Evolutionary conservation across 2,888 invertebrate species (phyloP), one percentile per base, ranked within the genome.

Genomic region (Atrina japonica): DNA sequence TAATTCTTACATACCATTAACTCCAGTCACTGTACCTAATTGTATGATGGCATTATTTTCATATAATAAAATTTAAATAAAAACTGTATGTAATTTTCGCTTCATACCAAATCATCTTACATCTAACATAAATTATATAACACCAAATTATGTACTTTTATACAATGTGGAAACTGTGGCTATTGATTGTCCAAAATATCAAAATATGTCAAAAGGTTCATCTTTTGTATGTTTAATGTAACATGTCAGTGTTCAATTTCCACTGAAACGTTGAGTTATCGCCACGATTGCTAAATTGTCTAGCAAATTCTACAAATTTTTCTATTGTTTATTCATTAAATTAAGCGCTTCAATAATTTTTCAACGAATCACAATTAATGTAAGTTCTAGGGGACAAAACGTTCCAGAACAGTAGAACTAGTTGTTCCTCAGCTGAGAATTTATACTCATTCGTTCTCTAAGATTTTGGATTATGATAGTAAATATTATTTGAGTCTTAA

Each of bases 401-500:
- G 11, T 64, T 64, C 45, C 25, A 35, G 43, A 9, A 58, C n/a
- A 25, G 16, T 59, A 1, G 18, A 63, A n/a, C 18, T 69, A 7
- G 27, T 49, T 40, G n/a, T 72, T 3, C 70, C 75, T 50, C 11
- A 63, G 7, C 66, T 75, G 30, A 61, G 65, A 53, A 23, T 74
- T 9, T 73, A 59, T 35, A 68, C 63, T 29, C 73, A 73, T 47
- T 45, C 55, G 18, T 55, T 68, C 27, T 25, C 27, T 21, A 7
- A 56, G 14, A 47, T 61, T 27, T 45, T 69, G 18, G 70, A 58
- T 3, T 52, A 50, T 40, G 70, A 73, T 49, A 30, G 14, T 23
- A 65, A 65, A 56, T 35, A 67, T n/a, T 74, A 74, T 61, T 40
- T 74, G n/a, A 75, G 52, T 18, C 50, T 75, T 30, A 47, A 59